Base-by-base conservation (phyloP, 2,888 invertebrate genomes). In the Hemaris fuciformis region DNA sequence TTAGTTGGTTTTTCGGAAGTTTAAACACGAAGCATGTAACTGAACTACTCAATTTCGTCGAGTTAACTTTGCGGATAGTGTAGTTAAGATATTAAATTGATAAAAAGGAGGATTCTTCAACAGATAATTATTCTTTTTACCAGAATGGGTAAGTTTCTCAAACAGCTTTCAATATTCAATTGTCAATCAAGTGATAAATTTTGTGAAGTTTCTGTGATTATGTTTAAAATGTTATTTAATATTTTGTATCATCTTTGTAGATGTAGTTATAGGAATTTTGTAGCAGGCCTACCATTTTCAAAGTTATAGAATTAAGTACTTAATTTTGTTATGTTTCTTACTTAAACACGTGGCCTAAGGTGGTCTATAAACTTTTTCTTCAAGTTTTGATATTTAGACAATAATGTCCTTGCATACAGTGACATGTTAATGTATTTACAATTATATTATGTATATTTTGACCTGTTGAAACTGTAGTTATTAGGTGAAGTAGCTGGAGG, bases 391-490 rank as follows among this genome's bases (percentile, higher is more conserved):
- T 46, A 23, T 46, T 46, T 22, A 23, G 46, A 46, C 23, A 46
- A 25, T 46, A 13, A n/a, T 23, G n/a, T 45, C 20, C 8, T 20
- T 10, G 18, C 15, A 43, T 43, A 41, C 41, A 13, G 7, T 25
- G 15, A 48, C 27, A n/a, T 46, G 20, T 53, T 31, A 3, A 53
- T 53, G 53, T 53, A 60, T 46, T 60, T 48, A 23, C 34, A 42
- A 27, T 41, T 15, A 23, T 56, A 60, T 23, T 6, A 38, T 38
- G 46, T 46, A 46, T 25, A 22, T 38, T 38, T 18, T 10, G 27
- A 53, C 31, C 53, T 53, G 53, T 53, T 53, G 27, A 53, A 31
- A 38, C n/a, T 53, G 53, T 53, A 53, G 53, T 31, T 53, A 7
- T 27, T 53, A 53, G 53, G 53, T 53, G 18, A 27, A 1, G 23